Percentiles rank a stretch among this genome's conserved stretches.
These are phyloP conservation scores for Chloropsis hardwickii DNA, from an alignment of 2,113 vertebrate species.

Conservation along the genomic window DNA sequence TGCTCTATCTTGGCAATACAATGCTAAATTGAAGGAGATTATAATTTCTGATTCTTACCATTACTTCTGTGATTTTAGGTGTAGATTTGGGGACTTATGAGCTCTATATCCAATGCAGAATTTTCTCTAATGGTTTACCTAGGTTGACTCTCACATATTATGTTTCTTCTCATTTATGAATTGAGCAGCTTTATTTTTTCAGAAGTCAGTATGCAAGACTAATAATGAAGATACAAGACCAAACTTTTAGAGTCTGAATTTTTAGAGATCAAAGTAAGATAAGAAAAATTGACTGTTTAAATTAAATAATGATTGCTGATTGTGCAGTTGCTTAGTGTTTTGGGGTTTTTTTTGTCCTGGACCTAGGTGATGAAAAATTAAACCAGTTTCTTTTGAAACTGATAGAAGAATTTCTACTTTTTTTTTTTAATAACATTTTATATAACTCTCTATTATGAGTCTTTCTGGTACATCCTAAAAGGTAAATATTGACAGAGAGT, in stretches of 20 bases:
- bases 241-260: neutral
- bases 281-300: neutral
- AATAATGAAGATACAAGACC: neutral
- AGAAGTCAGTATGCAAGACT: neutral
- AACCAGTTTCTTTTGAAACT: neutral
- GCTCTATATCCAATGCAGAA: neutral
- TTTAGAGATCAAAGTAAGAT: neutral
- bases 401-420: neutral
- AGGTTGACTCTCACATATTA: neutral
- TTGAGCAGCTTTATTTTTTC: neutral
- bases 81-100: neutral
- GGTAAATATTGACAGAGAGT: neutral
- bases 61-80: neutral
- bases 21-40: neutral
- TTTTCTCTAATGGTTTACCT: neutral
- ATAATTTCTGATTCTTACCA: neutral
- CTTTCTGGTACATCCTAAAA: neutral
- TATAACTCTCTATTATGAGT: neutral
- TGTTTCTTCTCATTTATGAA: neutral
- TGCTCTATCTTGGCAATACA: neutral
- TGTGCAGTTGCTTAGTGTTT: accelerated
- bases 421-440: neutral
- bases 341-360: neutral
- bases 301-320: neutral
- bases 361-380: neutral